Conservation (phyloP, 2,888 invertebrate species). For the Gymnosoma rotundatum region DNA sequence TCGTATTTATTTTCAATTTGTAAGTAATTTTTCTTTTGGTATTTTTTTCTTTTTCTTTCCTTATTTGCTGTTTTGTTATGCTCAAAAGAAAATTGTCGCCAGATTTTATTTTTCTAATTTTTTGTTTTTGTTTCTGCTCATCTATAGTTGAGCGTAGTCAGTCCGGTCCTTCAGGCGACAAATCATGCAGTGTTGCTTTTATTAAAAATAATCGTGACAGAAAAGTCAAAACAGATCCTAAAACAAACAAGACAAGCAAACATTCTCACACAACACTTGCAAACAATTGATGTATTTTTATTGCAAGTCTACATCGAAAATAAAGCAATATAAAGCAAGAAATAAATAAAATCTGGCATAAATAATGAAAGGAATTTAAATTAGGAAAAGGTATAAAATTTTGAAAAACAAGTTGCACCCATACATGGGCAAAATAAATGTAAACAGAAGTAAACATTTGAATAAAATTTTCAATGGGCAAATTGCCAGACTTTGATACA, state of each 20-base stretch:
- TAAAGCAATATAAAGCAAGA: background rate
- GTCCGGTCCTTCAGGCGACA: constrained; percentile 61
- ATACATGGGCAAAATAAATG: constrained; percentile 24
- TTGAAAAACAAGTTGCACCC: background rate
- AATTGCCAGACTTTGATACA: no score
- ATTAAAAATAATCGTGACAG: constrained; percentile 58
- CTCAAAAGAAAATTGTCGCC: constrained; percentile 65
- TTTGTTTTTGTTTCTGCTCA: background rate
- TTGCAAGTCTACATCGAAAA: background rate
- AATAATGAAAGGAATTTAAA: constrained; percentile 15
- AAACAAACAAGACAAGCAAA: constrained; percentile 28
- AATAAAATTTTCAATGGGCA: no score
- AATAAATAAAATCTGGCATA: constrained; percentile 43
- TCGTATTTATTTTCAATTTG: constrained; percentile 11
- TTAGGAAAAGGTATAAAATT: background rate
- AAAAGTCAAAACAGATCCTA: constrained; percentile 49
- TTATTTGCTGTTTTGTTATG: constrained; percentile 15
- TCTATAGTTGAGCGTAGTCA: no score
- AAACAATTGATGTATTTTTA: background rate
- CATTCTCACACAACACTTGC: constrained; percentile 2
- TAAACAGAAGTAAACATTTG: constrained; percentile 8
- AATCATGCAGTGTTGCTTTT: constrained; percentile 65
- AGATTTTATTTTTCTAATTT: constrained; percentile 31
- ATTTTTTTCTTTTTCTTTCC: background rate
- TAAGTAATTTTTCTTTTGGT: background rate